Evolutionary conservation across 2,797 vertebrate genomes (phyloP).

Genomic region (Lepus oiostolus): DNA sequence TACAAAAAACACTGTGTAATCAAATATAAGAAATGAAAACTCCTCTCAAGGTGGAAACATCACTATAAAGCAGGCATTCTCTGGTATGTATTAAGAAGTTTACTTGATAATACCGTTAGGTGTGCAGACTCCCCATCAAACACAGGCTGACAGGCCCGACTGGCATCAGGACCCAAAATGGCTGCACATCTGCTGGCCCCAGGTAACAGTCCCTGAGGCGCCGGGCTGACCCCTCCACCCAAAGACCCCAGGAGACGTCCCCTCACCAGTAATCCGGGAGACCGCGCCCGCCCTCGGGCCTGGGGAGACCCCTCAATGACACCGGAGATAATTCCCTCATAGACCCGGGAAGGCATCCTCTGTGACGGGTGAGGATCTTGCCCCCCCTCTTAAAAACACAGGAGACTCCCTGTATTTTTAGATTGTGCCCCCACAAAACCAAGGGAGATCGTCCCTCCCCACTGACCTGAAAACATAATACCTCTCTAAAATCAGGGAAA

Average conservation of each 20-base stretch:
- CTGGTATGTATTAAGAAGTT: background rate
- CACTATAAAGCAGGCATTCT: background rate
- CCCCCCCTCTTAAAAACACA: background rate
- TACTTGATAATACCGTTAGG: background rate
- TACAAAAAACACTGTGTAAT: conserved; percentile 12
- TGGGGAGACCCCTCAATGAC: background rate
- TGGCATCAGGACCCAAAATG: conserved; percentile 75
- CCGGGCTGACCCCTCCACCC: background rate
- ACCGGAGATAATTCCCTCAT: background rate
- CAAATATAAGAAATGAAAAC: conserved; percentile 4
- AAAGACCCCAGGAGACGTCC: background rate
- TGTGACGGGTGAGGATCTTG: background rate
- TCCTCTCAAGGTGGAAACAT: background rate
- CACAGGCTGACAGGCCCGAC: conserved; percentile 11
- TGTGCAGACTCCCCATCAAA: background rate
- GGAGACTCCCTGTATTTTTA: background rate
- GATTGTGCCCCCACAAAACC: background rate
- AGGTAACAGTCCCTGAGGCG: conserved; percentile 62
- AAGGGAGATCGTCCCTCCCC: background rate
- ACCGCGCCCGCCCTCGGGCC: background rate
- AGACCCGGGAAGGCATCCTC: background rate
- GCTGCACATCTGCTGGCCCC: conserved; percentile 63
- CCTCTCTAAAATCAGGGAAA: background rate
- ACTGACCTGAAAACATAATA: background rate
- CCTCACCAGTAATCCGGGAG: background rate